phyloP scores from a whole-genome alignment of 1,140 invertebrate genomes.

The Brachionus plicatilis region DNA sequence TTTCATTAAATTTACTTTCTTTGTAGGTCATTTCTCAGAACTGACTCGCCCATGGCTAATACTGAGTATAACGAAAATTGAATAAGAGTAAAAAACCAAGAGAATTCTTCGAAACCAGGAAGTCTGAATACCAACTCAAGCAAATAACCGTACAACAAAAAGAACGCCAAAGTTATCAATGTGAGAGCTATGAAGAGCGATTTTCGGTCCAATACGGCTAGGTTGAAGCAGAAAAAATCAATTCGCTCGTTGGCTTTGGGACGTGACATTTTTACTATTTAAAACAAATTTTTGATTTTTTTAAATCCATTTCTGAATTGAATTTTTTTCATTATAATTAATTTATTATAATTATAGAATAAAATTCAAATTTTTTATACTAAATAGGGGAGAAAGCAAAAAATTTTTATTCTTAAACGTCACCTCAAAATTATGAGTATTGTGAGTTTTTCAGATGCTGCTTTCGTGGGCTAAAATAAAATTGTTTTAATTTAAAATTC shows the following conservation, averaged over 20 bases:
- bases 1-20: slow-evolving; percentile 62
- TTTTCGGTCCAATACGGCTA: background rate
- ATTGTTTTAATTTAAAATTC: background rate
- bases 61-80: slow-evolving; percentile 80
- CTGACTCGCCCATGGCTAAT: slow-evolving; percentile 72
- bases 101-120: slow-evolving; percentile 78
- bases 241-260: background rate
- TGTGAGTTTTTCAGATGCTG: background rate
- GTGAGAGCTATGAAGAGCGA: background rate
- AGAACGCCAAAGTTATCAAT: slow-evolving; percentile 11
- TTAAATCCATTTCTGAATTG: background rate
- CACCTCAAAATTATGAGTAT: background rate
- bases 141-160: slow-evolving; percentile 36
- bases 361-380: background rate
- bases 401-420: background rate
- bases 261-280: background rate
- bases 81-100: slow-evolving; percentile 83
- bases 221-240: slow-evolving; percentile 27
- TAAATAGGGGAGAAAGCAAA: background rate
- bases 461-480: background rate
- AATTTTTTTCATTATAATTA: background rate
- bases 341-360: background rate
- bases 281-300: background rate
- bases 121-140: slow-evolving; percentile 82
- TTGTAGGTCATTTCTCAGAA: slow-evolving; percentile 61